Evolutionary conservation across 2,888 invertebrate species (phyloP), one percentile per base, ranked within the genome.

Genomic region (Drosophila histrio): DNA sequence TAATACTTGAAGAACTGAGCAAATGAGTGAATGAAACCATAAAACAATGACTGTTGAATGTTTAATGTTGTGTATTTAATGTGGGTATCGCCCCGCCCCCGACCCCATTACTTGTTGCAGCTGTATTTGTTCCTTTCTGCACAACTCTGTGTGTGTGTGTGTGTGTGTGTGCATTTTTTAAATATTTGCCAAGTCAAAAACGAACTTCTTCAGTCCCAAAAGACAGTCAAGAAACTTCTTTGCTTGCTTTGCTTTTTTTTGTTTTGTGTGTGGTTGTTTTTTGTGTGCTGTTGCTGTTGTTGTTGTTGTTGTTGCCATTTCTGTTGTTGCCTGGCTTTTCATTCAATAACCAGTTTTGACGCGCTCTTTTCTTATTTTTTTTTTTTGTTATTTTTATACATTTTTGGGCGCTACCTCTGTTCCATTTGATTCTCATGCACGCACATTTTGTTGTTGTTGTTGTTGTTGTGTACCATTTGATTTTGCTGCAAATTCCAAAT

Each of bases 341-440:
- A 87, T 87, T 87, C 86, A 88, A 88, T 86, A 87, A 87, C 87
- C 87, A 86, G 87, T 87, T 87, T 86, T 67, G 65, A 71, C 64
- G 75, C 49, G 76, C 69, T 73, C 73, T 77, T 81, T 67, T 65
- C 50, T 64, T 65, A 50, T 46, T 17, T 62, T 56, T 39, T 38
- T 57, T 46, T 56, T 43, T 62, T 60, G 44, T 56, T 68, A 19
- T 61, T 58, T 63, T 49, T 58, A 24, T 52, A 46, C 43, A 39
- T 54, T 60, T 73, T 64, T 75, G 79, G 66, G 77, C 64, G 71
- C 66, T 71, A 49, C 57, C 52, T 61, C 44, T 49, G 19, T 60
- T 60, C 57, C 38, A 32, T 59, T 44, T 30, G 24, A 44, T 67
- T 70, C 43, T 43, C 44, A 38, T 38, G 66, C 77, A 77, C 79